Base-by-base conservation (phyloP, 2,888 invertebrate species). In the Geophilus truncorum region DNA sequence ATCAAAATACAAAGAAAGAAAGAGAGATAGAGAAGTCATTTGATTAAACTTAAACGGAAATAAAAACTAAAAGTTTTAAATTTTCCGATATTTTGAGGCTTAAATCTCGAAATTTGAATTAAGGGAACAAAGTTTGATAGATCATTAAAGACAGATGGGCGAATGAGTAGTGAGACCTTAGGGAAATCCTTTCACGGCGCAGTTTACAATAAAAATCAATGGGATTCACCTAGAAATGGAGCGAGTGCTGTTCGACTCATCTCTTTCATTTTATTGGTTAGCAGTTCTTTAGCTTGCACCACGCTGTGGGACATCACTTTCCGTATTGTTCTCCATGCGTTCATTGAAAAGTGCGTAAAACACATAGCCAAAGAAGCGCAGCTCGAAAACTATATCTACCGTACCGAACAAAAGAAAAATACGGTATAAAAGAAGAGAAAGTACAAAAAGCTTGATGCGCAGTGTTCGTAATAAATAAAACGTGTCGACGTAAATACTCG, bases 181-280 rank as follows among this genome's bases (percentile, higher is more conserved):
- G 70, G 70, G 70, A 70, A 70, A 70, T 25, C 70, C 70, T 70
- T 70, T 70, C 70, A 70, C 10, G 25, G 28, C 5, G 10, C 25
- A 12, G 25, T 77, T 77, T 77, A 77, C 34, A 32, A n/a, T 77
- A 32, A 77, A 36, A 77, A 77, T 32, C 77, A 77, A 77, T 36
- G 36, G 18, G n/a, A 36, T 77, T 32, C 36, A 36, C 32, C 77
- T 77, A 21, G 18, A 32, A 32, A 36, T 36, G 77, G 32, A 36
- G 34, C 32, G 9, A 77, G 34, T 32, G 77, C 77, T 2, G 32
- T 18, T 77, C 36, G 32, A 12, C 10, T 34, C 34, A 77, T 32
- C 36, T 32, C 77, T 18, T 77, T 77, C 32, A 36, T 32, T 36
- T 77, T 77, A 36, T 32, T 36, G 34, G 36, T 10, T 7, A 32